These are phyloP conservation scores for Enoplosus armatus DNA, from an alignment of 2,797 vertebrate species.

Conservation along the genomic window DNA sequence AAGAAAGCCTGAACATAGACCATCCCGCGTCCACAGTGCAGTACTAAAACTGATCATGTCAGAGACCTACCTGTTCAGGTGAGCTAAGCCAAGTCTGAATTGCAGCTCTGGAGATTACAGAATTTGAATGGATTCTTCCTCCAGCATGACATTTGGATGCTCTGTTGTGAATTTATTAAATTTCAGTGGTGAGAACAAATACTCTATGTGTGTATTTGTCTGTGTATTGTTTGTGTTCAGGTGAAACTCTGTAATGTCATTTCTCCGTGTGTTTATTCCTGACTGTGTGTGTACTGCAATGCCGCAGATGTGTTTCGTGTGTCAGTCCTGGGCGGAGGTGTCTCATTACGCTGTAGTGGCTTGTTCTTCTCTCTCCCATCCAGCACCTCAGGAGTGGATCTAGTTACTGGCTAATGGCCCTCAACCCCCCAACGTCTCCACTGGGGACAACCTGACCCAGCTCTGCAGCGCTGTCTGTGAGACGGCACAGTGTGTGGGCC, in stretches of 20 bases:
- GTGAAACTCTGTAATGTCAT: conserved; percentile 1
- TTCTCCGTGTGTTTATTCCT: background rate
- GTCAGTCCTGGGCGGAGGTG: conserved; percentile 57
- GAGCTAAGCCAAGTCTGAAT: background rate
- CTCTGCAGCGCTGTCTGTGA: conserved; percentile 37
- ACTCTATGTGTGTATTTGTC: background rate
- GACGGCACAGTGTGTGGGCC: background rate
- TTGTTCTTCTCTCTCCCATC: conserved; percentile 54
- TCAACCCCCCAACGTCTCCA: conserved; percentile 51
- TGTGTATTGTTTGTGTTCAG: background rate
- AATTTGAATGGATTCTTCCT: background rate
- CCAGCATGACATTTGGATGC: conserved; percentile 23
- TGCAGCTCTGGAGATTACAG: conserved; percentile 11
- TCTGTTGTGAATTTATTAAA: conserved; percentile 1
- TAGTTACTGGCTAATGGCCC: conserved; percentile 69
- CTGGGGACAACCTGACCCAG: conserved; percentile 70
- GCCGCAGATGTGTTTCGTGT: conserved; percentile 36
- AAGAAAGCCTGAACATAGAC: background rate
- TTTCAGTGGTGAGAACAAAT: background rate
- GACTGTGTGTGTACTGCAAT: conserved; percentile 1
- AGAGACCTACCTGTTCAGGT: background rate
- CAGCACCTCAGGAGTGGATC: conserved; percentile 65
- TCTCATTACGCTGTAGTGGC: conserved; percentile 72
- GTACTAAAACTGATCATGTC: conserved; percentile 19
- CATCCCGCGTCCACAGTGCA: background rate